phyloP scores from a whole-genome alignment of 2,113 vertebrate species.

The Pseudolaguvia tuberculata region DNA sequence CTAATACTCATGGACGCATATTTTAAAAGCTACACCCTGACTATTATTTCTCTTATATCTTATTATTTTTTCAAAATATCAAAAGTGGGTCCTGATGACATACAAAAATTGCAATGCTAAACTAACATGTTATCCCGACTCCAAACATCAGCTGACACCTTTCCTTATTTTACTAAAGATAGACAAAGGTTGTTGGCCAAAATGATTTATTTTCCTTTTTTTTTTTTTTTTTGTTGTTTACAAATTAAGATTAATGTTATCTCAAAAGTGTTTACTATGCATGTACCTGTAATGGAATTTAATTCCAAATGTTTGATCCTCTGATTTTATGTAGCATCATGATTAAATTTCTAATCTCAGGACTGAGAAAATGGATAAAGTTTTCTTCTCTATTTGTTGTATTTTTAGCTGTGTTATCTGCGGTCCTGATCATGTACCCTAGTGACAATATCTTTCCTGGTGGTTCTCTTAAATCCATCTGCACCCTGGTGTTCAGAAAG shows the following conservation, averaged over 20 bases:
- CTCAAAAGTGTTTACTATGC: slow-evolving; percentile 46
- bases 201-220: slow-evolving; percentile 4
- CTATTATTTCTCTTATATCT: too few species aligned
- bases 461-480: neutral
- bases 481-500: too few species aligned
- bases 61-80: slow-evolving; percentile 18
- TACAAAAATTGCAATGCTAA: neutral
- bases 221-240: neutral
- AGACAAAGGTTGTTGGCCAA: slow-evolving; percentile 19
- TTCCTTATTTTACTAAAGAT: slow-evolving; percentile 17
- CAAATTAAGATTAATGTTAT: slow-evolving; percentile 25
- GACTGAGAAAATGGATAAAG: slow-evolving; percentile 14
- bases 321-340: slow-evolving; percentile 49
- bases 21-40: too few species aligned
- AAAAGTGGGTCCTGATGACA: slow-evolving; percentile 41
- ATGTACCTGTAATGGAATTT: slow-evolving; percentile 50
- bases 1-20: too few species aligned
- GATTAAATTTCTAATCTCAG: slow-evolving; percentile 50
- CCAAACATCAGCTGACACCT: slow-evolving; percentile 23
- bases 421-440: neutral
- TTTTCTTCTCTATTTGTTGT: neutral
- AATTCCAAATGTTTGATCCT: slow-evolving; percentile 50
- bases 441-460: neutral
- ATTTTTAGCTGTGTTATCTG: neutral
- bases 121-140: slow-evolving; percentile 8